Percentiles rank a stretch among this genome's conserved stretches.
These are phyloP conservation scores for Camptogramma bilineatum DNA, from an alignment of 2,888 invertebrate genomes.

Conservation along the genomic window DNA sequence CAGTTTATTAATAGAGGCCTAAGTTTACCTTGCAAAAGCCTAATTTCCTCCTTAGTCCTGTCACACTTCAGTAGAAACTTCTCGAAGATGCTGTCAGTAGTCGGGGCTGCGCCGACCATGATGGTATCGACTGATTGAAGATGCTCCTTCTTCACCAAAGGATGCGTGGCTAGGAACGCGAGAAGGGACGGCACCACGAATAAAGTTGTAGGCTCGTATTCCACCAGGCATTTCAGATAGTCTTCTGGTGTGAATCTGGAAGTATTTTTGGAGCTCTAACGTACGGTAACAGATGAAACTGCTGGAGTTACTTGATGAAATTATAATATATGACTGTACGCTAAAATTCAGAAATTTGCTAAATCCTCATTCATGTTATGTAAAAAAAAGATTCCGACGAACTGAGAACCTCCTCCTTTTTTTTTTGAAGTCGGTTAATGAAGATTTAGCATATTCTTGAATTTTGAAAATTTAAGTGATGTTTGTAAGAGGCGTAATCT, in stretches of 20 bases:
- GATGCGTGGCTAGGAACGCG: slow-evolving; percentile 90
- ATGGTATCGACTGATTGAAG: slow-evolving; percentile 87
- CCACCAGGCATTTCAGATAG: slow-evolving; percentile 87
- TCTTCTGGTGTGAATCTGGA: slow-evolving; percentile 89
- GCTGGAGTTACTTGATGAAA: too few species aligned
- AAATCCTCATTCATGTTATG: too few species aligned
- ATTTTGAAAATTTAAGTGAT: too few species aligned
- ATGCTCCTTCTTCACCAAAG: slow-evolving; percentile 88
- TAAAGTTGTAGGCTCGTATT: slow-evolving; percentile 86
- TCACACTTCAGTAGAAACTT: slow-evolving; percentile 87
- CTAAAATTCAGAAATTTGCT: too few species aligned
- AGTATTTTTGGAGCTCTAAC: slow-evolving; percentile 13
- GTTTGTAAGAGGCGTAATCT: too few species aligned
- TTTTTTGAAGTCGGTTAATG: too few species aligned
- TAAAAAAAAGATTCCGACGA: too few species aligned
- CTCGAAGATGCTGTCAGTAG: slow-evolving; percentile 86
- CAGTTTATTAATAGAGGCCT: too few species aligned
- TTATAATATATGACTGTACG: too few species aligned
- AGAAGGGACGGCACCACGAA: slow-evolving; percentile 92
- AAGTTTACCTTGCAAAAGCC: slow-evolving; percentile 72
- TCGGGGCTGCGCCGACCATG: slow-evolving; percentile 91
- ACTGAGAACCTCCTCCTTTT: too few species aligned
- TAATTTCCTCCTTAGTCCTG: slow-evolving; percentile 78
- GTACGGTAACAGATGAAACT: neutral
- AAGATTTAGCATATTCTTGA: too few species aligned